A percentile compares a stretch with the other conserved stretches of the same genome.
Evolutionary conservation across 2,888 invertebrate species (phyloP).

Genomic region (Cheilosia grossa): DNA sequence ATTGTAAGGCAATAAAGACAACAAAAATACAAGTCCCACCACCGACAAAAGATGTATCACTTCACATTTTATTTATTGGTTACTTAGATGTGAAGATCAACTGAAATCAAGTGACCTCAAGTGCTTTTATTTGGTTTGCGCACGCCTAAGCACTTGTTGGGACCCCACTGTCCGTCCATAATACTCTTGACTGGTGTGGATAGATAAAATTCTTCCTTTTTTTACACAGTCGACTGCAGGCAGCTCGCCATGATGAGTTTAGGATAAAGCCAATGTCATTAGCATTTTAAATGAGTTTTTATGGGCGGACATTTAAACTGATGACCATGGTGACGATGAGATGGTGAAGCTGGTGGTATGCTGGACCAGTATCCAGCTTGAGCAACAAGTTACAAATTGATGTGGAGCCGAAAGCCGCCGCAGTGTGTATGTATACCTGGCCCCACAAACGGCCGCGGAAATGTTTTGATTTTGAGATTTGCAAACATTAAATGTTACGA

Average conservation of each 20-base stretch:
- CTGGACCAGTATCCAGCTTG: slow-evolving; percentile 1
- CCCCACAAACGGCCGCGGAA: slow-evolving; percentile 31
- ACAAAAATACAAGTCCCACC: neutral
- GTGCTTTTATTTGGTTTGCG: slow-evolving; percentile 2
- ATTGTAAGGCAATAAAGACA: slow-evolving; percentile 28
- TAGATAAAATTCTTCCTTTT: slow-evolving; percentile 30
- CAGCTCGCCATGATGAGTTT: slow-evolving; percentile 57
- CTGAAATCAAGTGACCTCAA: slow-evolving; percentile 45
- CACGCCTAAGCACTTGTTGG: slow-evolving; percentile 19
- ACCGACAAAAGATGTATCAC: slow-evolving; percentile 33
- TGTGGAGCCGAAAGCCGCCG: slow-evolving; percentile 6
- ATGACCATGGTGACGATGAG: slow-evolving; percentile 60
- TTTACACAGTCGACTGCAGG: slow-evolving; percentile 49
- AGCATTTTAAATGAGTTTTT: slow-evolving; percentile 74
- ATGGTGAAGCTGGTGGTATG: slow-evolving; percentile 14
- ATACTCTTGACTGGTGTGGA: slow-evolving; percentile 41
- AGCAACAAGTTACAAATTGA: slow-evolving; percentile 61
- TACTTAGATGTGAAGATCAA: slow-evolving; percentile 31
- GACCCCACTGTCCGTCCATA: slow-evolving; percentile 48
- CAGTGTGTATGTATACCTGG: neutral
- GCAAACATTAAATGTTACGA: slow-evolving; percentile 66
- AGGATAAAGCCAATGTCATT: slow-evolving; percentile 74
- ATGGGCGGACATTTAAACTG: slow-evolving; percentile 71
- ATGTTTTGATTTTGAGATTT: slow-evolving; percentile 61
- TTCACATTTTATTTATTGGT: slow-evolving; percentile 32